Evolutionary conservation across 92 coral and sea anemone species (phyloP).

Genomic region (Anthopleura xanthogrammica): DNA sequence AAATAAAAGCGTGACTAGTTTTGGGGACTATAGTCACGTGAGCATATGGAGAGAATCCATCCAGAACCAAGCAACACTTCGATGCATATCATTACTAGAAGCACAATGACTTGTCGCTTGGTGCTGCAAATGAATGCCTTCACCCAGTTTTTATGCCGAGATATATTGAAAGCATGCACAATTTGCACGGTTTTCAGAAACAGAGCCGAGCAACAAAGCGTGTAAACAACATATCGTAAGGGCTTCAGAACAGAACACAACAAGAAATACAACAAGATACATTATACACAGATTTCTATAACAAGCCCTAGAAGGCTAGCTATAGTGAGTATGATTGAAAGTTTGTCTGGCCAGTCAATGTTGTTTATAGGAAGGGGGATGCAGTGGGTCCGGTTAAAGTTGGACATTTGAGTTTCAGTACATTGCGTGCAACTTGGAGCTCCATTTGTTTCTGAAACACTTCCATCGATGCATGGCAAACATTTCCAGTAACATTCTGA

Average conservation of each 20-base stretch:
- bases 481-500: conserved; percentile 60
- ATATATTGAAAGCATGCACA: conserved; percentile 53
- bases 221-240: conserved; percentile 46
- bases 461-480: conserved; percentile 47
- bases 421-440: conserved; percentile 48
- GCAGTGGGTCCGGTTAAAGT: conserved; percentile 39
- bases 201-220: conserved; percentile 50
- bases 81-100: conserved; percentile 25
- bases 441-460: conserved; percentile 35
- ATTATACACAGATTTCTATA: too few species aligned
- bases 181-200: conserved; percentile 59
- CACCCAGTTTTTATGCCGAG: conserved; percentile 33
- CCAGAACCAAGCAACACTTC: conserved; percentile 28
- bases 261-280: conserved; percentile 21
- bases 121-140: conserved; percentile 42
- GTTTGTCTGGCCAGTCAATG: conserved; percentile 29
- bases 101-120: too few species aligned
- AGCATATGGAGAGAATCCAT: conserved; percentile 58
- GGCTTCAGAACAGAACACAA: conserved; percentile 50
- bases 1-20: conserved; percentile 48
- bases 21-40: conserved; percentile 34
- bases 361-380: conserved; percentile 35
- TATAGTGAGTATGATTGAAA: conserved; percentile 27
- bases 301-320: conserved; percentile 38
- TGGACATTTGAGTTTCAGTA: conserved; percentile 40